These are phyloP conservation scores for Eleginops maclovinus DNA, from an alignment of 2,113 vertebrate genomes.

Conservation along the genomic window DNA sequence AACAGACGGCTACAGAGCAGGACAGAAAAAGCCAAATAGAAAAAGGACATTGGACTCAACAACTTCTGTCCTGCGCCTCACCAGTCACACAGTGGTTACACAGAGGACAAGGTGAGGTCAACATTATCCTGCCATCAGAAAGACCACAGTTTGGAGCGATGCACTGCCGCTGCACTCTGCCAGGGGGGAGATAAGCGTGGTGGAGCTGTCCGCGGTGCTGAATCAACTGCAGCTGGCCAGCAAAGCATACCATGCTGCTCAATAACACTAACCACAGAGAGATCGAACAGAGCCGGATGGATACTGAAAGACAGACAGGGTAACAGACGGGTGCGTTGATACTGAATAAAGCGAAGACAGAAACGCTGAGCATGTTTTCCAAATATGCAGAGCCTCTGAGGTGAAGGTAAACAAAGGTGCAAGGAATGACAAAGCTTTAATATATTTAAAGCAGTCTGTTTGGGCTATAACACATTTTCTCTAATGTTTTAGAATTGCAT, in stretches of 20 bases:
- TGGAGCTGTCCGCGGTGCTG: slow-evolving; percentile 78
- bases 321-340: slow-evolving; percentile 36
- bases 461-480: neutral
- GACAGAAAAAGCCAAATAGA: neutral
- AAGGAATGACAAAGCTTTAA: neutral
- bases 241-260: neutral
- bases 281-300: slow-evolving; percentile 13
- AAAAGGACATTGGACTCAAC: slow-evolving; percentile 23
- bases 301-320: neutral
- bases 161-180: slow-evolving; percentile 23
- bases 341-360: slow-evolving; percentile 15
- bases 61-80: slow-evolving; percentile 49
- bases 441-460: neutral
- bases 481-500: neutral
- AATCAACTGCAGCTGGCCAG: slow-evolving; percentile 36
- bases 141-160: slow-evolving; percentile 33
- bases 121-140: slow-evolving; percentile 49
- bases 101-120: slow-evolving; percentile 52
- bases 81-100: slow-evolving; percentile 33
- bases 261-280: slow-evolving; percentile 9
- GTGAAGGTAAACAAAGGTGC: neutral
- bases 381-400: neutral
- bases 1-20: neutral
- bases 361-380: slow-evolving; percentile 6
- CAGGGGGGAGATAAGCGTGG: slow-evolving; percentile 42